Base-by-base conservation (phyloP, 2,797 vertebrate genomes). In the Catamblyrhynchus diadema region DNA sequence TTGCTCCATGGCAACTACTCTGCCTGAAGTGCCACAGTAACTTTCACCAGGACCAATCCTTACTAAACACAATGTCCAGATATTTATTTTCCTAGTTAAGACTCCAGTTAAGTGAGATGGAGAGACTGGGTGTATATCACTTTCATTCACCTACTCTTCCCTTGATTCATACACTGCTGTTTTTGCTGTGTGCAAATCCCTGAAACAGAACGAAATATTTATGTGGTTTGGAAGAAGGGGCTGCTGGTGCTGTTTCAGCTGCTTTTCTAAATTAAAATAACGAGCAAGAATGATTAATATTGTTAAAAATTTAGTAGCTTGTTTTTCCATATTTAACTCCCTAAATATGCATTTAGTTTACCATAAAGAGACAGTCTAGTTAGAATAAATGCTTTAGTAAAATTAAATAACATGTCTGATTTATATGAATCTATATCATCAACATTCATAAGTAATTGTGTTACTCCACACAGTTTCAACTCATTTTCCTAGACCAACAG, bases 221-320 rank as follows among this genome's bases (percentile, higher is more conserved):
- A 51, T 64, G 50, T 71, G 9, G 8, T 60, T 86, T 91, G 74
- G 41, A 93, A 75, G 37, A 92, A 70, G 24, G 16, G 9, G 10
- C 4, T 88, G 54, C 8, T 93, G 50, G 9, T 86, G 73, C 37
- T 81, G 44, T 72, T 93, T 95, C 87, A 69, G 41, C 62, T 93
- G 30, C 9, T 83, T 87, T 95, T 82, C 18, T 70, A 51, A 86
- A 81, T 74, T 66, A 86, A 70, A 86, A 92, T 81, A 89, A 95
- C n/a, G 27, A 90, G 10, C 12, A 94, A 65, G 59, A 88, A 83
- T 80, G 59, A 81, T 70, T 88, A 91, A 91, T 64, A 77, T 6
- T 32, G 59, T 59, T 83, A 67, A 69, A 88, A 90, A 48, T 84
- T 59, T 71, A 88, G 37, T 69, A 80, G 41, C 24, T 79, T 92